A percentile compares a stretch with the other conserved stretches of the same genome.
These are phyloP conservation scores for Gracilinanus agilis DNA, from an alignment of 2,113 vertebrate genomes.

Conservation along the genomic window DNA sequence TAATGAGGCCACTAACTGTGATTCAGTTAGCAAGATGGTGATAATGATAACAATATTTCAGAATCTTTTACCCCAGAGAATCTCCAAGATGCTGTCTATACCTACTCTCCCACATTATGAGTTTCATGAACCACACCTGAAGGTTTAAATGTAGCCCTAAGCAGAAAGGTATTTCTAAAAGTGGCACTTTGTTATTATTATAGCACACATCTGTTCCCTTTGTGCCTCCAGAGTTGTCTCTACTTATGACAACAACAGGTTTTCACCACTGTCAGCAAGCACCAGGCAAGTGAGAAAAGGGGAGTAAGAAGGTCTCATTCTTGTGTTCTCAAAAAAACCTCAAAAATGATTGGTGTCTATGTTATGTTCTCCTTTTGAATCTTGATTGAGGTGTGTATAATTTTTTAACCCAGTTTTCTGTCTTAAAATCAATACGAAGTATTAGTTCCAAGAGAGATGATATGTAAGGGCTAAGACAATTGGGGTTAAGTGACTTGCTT, in stretches of 20 bases:
- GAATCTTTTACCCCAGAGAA: slow-evolving; percentile 54
- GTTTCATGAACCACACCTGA: slow-evolving; percentile 76
- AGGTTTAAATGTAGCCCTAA: slow-evolving; percentile 66
- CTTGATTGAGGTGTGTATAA: background rate
- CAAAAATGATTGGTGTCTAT: slow-evolving; percentile 14
- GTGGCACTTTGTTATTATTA: slow-evolving; percentile 75
- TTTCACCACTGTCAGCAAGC: slow-evolving; percentile 67
- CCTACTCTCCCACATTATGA: slow-evolving; percentile 57
- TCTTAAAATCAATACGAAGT: no score
- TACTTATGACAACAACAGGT: slow-evolving; percentile 66
- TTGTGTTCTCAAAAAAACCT: background rate
- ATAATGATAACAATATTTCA: slow-evolving; percentile 77
- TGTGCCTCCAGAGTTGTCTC: slow-evolving; percentile 29
- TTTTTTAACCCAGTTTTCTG: no score
- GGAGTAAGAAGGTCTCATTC: slow-evolving; percentile 25
- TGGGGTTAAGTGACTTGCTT: no score
- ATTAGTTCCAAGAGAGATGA: no score
- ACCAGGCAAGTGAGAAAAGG: slow-evolving; percentile 18
- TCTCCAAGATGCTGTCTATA: slow-evolving; percentile 24
- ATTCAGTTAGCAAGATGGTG: slow-evolving; percentile 61
- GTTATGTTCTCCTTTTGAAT: slow-evolving; percentile 28
- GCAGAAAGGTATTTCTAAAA: slow-evolving; percentile 51
- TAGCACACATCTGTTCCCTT: slow-evolving; percentile 44
- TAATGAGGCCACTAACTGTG: slow-evolving; percentile 68
- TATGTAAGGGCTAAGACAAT: no score